Evolutionary conservation across 2,797 vertebrate genomes (phyloP).

Genomic region (Ceyx erithaca): DNA sequence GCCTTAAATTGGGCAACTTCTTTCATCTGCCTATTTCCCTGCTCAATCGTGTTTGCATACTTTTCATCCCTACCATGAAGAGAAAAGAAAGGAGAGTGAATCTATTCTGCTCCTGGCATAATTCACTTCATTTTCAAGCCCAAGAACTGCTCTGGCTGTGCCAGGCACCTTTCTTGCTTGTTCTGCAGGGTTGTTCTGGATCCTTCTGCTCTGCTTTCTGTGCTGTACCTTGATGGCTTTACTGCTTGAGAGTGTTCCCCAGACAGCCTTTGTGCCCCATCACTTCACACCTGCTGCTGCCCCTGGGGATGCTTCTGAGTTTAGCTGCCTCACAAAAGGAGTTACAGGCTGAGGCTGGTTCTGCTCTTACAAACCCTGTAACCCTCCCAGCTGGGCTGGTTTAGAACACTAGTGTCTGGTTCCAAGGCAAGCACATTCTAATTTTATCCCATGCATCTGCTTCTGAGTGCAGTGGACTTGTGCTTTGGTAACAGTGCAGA

Average conservation of each 20-base stretch:
- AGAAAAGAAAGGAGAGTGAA: not conserved
- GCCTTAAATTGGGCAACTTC: not conserved
- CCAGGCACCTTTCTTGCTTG: not conserved
- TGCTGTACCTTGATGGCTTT: not conserved
- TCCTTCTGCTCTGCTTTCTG: not conserved
- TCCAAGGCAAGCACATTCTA: not conserved
- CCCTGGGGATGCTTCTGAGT: not conserved
- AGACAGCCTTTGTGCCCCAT: not conserved
- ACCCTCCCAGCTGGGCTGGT: not conserved
- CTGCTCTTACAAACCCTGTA: not conserved
- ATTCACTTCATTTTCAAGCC: not conserved
- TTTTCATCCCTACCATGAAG: not conserved
- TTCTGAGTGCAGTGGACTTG: not conserved
- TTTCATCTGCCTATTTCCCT: not conserved
- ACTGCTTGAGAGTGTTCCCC: not conserved
- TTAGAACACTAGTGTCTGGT: not conserved
- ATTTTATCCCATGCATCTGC: not conserved
- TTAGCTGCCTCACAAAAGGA: not conserved
- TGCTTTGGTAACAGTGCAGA: not conserved
- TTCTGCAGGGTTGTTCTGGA: not conserved
- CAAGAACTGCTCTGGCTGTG: not conserved
- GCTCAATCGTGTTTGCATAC: not conserved
- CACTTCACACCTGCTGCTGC: not conserved
- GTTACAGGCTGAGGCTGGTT: not conserved
- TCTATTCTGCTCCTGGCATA: not conserved